Evolutionary conservation across 2,797 vertebrate species (phyloP).

Genomic region (Eremophila alpestris): DNA sequence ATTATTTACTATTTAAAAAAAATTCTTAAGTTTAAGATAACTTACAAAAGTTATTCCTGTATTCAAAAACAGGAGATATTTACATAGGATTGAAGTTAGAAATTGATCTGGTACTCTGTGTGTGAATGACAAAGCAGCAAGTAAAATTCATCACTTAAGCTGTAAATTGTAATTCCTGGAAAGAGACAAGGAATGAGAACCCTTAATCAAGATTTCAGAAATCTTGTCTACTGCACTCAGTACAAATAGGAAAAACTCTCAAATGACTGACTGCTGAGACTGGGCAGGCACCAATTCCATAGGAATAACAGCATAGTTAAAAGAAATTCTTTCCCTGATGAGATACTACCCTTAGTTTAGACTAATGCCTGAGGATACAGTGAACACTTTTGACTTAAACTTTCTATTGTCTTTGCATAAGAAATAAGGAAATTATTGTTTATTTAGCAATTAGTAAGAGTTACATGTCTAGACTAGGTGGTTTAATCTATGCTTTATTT

Average conservation of each 20-base stretch:
- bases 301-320: not conserved
- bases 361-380: conserved; percentile 1
- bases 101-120: not conserved
- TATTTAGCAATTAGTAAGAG: conserved; percentile 50
- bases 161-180: not conserved
- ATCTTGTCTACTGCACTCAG: not conserved
- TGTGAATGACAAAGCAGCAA: not conserved
- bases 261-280: not conserved
- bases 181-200: not conserved
- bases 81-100: not conserved
- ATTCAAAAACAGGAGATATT: not conserved
- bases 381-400: not conserved
- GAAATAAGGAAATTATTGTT: conserved; percentile 62
- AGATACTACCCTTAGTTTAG: not conserved
- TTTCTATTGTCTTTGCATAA: conserved; percentile 58
- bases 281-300: not conserved
- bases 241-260: not conserved
- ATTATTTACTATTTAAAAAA: not conserved
- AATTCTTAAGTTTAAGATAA: not conserved
- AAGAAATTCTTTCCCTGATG: not conserved
- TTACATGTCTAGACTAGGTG: conserved; percentile 52
- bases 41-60: not conserved
- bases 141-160: not conserved
- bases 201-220: not conserved
- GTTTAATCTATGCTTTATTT: conserved; percentile 41